Evolutionary conservation across 2,797 vertebrate species (phyloP), one percentile per base, ranked within the genome.

Genomic region (Atherinosoma microstoma): DNA sequence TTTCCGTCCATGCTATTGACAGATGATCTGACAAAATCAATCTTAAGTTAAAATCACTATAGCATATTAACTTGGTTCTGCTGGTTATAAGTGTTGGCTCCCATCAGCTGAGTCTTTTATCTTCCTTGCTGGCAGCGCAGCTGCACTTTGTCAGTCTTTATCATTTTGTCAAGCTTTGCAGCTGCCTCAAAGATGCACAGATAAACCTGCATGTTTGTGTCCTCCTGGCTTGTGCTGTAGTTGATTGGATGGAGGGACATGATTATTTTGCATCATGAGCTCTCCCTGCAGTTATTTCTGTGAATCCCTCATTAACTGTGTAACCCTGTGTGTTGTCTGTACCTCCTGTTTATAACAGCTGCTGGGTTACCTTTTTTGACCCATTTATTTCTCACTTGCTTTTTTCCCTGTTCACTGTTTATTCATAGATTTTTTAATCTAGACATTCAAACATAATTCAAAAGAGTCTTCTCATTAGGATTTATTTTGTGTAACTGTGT

Each of bases 81-180:
- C 59, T 59, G 68, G 61, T 75, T 73, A 4, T n/a, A 67, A 58
- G 71, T 16, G 59, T 24, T 60, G 51, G 61, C n/a, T 73, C 45
- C 67, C 29, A 24, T 75, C 32, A 6, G 47, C 45, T 0, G 38
- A 56, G 58, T 58, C 45, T 75, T 72, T 72, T 76, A 75, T 86
- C 76, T 73, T 53, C 29, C 20, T 42, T 24, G 16, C 60, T 40
- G 32, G 67, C 27, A 42, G 45, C 3, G 8, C 78, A 75, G 74
- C 58, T 76, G 68, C 79, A 79, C 63, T 82, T 81, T 77, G 70
- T 85, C 77, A 68, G 62, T 68, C 70, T 80, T 78, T 66, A 68
- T 85, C 56, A 67, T 79, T 79, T 67, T 74, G 76, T 87, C 63
- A 64, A 68, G 78, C 29, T 3, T 56, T 64, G 68, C 32, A 30